Percentiles rank a stretch among this genome's conserved stretches.
Evolutionary conservation across 2,797 vertebrate genomes (phyloP).

Genomic region (Manis javanica): DNA sequence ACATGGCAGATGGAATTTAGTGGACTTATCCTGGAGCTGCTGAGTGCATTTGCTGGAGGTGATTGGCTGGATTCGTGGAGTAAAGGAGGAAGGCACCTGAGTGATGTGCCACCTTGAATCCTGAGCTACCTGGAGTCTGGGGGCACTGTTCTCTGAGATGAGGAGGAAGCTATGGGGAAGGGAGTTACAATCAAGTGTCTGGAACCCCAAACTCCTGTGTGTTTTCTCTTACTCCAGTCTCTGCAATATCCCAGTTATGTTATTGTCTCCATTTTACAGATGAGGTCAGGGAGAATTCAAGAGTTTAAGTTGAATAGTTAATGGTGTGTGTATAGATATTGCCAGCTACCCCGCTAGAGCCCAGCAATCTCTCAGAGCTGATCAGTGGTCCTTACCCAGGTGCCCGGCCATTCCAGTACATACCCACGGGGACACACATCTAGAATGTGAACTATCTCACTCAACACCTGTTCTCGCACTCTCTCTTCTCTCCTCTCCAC

Average conservation of each 20-base stretch:
- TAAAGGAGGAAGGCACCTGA: background rate
- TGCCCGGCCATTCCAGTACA: slow-evolving; percentile 36
- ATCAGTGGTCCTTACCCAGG: slow-evolving; percentile 69
- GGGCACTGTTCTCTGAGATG: background rate
- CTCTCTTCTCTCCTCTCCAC: background rate
- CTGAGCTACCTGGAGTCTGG: background rate
- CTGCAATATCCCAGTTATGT: background rate
- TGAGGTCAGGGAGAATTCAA: background rate
- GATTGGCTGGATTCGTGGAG: background rate
- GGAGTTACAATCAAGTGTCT: accelerated
- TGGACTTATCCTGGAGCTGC: background rate
- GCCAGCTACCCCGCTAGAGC: slow-evolving; percentile 39
- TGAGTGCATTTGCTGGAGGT: accelerated
- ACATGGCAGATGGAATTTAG: background rate
- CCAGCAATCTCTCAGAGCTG: slow-evolving; percentile 40
- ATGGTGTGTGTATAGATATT: slow-evolving; percentile 68
- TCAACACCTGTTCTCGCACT: background rate
- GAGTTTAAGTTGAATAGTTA: slow-evolving; percentile 67
- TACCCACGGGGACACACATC: background rate
- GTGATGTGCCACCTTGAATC: background rate
- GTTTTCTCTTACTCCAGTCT: background rate
- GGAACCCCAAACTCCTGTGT: background rate
- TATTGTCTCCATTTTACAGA: background rate
- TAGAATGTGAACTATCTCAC: background rate
- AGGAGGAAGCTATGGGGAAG: background rate